Evolutionary conservation across 1,140 invertebrate genomes (phyloP).

Genomic region (Drosophila littoralis): DNA sequence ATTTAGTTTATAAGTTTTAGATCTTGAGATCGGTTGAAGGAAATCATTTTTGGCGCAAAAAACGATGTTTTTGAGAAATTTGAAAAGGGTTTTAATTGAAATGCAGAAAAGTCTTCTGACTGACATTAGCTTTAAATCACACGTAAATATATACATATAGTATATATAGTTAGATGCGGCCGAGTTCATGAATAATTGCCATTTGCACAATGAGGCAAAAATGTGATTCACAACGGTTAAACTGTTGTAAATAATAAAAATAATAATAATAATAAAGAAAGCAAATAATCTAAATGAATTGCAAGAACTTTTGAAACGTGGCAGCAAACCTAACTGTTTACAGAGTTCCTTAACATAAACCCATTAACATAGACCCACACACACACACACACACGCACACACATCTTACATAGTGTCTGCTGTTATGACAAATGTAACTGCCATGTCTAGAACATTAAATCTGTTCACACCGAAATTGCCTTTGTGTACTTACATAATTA

Average conservation of each 20-base stretch:
- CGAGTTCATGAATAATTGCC: constrained; percentile 9
- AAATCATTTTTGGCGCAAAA: constrained; percentile 17
- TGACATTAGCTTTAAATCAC: constrained; percentile 59
- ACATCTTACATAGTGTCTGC: constrained; percentile 2
- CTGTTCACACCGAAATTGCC: constrained; percentile 25
- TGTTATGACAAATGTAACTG: constrained; percentile 40
- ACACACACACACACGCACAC: constrained; percentile 2
- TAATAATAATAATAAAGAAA: constrained; percentile 24
- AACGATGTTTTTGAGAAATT: background rate
- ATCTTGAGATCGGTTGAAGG: constrained; percentile 28
- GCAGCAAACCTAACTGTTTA: constrained; percentile 7
- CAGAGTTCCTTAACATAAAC: constrained; percentile 23
- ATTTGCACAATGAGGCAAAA: constrained; percentile 32
- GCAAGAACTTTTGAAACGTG: constrained; percentile 4
- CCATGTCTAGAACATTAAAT: constrained; percentile 8
- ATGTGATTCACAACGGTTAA: constrained; percentile 49
- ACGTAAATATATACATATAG: constrained; percentile 26
- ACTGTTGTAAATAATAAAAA: constrained; percentile 49
- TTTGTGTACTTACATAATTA: constrained; percentile 5
- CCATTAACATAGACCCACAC: background rate
- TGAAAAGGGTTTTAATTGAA: constrained; percentile 12
- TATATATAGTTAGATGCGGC: constrained; percentile 8
- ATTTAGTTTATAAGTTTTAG: constrained; percentile 24
- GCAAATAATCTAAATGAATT: background rate
- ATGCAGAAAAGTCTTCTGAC: constrained; percentile 44